phyloP scores from a whole-genome alignment of 2,113 vertebrate genomes.

The Xiphophorus maculatus region DNA sequence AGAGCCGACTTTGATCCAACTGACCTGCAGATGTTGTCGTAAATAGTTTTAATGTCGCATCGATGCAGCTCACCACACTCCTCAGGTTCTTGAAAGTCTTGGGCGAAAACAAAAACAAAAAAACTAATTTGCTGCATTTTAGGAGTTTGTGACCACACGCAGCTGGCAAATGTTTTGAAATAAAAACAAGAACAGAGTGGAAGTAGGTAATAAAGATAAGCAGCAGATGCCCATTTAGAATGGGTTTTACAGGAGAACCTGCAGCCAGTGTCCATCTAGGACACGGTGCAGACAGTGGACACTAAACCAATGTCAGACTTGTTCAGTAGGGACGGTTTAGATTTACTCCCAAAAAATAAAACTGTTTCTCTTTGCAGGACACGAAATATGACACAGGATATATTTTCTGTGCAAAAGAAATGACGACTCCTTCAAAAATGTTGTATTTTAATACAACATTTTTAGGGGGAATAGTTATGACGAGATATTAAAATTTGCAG shows the following conservation, averaged over 20 bases:
- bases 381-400: neutral
- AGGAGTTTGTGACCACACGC: neutral
- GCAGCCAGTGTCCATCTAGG: constrained; percentile 28
- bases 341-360: constrained; percentile 21
- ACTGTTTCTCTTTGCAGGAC: neutral
- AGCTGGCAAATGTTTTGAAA: constrained; percentile 22
- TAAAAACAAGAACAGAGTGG: constrained; percentile 5
- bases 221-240: constrained; percentile 17
- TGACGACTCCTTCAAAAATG: neutral
- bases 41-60: constrained; percentile 20
- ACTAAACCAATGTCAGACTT: constrained; percentile 11
- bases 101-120: neutral
- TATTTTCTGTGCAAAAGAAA: neutral
- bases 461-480: neutral
- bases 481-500: neutral
- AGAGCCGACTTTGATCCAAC: constrained; percentile 17
- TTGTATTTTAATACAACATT: neutral
- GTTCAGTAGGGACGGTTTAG: constrained; percentile 6
- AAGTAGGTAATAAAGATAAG: constrained; percentile 1
- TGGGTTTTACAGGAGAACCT: constrained; percentile 28
- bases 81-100: constrained; percentile 5
- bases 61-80: neutral
- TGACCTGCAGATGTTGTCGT: constrained; percentile 20
- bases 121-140: neutral
- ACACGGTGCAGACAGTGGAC: constrained; percentile 6